Evolutionary conservation across 1,140 invertebrate species (phyloP), one percentile per base, ranked within the genome.

Genomic region (Oncopeltus fasciatus): DNA sequence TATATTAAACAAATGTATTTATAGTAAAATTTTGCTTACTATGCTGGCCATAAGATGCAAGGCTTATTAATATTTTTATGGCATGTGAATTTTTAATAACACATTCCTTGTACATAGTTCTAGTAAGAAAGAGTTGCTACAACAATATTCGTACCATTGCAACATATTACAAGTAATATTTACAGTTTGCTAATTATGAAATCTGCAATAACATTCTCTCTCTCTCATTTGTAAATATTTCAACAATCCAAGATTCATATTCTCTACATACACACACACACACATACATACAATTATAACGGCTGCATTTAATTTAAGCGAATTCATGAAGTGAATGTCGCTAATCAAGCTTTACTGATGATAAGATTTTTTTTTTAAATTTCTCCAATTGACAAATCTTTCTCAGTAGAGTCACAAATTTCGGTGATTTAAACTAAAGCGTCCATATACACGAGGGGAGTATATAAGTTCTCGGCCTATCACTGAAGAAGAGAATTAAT

Each of bases 141-240:
- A 59, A 59, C 58, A 59, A 59, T 46, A 53, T 59, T 9, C 46
- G 24, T 43, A 59, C 24, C 38, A 59, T 43, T 44, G 38, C 24
- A 58, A 59, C 24, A 18, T 59, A 24, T 59, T 44, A 59, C 31
- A 59, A 59, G 58, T 27, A 59, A 59, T 59, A 59, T 59, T 59
- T 59, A 59, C 58, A 59, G 16, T 24, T 44, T 59, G 20, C 16
- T 21, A n/a, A n/a, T n/a, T n/a, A n/a, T 28, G 28, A 33, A 43
- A 21, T 5, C 31, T 43, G 33, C 57, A 33, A 31, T 58, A 11
- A n/a, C 18, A 4, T 4, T 33, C 33, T 20, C 4, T 18, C n/a
- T 29, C 26, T 53, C 49, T 24, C 9, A 26, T 24, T 49, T n/a
- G 47, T 20, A 21, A 49, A 18, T 20, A 1, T 24, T 27, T 53